A percentile compares a stretch with the other conserved stretches of the same genome.
These are phyloP conservation scores for Cacajao melanocephalus DNA, from an alignment of 2,797 vertebrate species.

Conservation along the genomic window DNA sequence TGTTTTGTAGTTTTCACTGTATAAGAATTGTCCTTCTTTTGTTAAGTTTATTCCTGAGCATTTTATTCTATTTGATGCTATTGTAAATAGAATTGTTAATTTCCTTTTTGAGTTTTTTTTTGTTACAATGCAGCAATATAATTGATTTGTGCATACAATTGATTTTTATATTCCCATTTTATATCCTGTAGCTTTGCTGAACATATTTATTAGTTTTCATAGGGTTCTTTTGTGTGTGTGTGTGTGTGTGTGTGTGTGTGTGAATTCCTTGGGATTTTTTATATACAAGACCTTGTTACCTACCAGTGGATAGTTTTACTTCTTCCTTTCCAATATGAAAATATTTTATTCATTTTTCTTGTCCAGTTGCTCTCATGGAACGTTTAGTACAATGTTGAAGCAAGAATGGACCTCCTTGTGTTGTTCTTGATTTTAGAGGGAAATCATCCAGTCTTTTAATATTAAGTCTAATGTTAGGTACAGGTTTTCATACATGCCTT, in stretches of 20 bases:
- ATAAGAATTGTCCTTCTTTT: background rate
- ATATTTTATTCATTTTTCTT: background rate
- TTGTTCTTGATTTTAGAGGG: background rate
- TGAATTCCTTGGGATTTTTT: background rate
- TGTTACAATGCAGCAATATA: slow-evolving; percentile 9
- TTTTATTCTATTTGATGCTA: slow-evolving; percentile 1
- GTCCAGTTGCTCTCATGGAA: background rate
- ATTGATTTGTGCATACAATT: slow-evolving; percentile 10
- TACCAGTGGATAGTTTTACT: background rate
- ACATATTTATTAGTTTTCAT: slow-evolving; percentile 11
- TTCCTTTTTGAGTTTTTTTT: background rate
- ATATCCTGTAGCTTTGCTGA: background rate
- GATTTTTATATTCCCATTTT: slow-evolving; percentile 1
- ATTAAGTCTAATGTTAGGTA: background rate
- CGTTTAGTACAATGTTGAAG: background rate
- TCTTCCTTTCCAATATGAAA: background rate
- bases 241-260: background rate
- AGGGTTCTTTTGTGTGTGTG: background rate
- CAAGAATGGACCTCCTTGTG: background rate
- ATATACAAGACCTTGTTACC: background rate
- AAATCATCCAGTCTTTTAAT: background rate
- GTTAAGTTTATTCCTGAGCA: slow-evolving; percentile 13
- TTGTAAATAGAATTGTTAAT: background rate
- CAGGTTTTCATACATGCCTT: background rate
- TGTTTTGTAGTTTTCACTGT: background rate